A percentile compares a stretch with the other conserved stretches of the same genome.
These are phyloP conservation scores for Drosophila nigritarsus DNA, from an alignment of 2,888 invertebrate genomes.

Conservation along the genomic window DNA sequence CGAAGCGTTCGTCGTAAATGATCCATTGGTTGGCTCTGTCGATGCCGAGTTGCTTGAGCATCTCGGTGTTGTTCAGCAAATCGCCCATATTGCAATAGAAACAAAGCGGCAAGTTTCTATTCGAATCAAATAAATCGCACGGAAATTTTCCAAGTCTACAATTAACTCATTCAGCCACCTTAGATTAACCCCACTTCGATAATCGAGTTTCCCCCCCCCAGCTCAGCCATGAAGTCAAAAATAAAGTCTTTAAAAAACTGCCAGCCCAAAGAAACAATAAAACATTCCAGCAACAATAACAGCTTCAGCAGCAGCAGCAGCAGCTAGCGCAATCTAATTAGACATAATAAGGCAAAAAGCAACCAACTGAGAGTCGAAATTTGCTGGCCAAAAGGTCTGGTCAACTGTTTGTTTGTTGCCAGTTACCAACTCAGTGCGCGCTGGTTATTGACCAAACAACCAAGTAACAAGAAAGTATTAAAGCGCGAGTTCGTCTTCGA, in stretches of 20 bases:
- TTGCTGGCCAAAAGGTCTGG: slow-evolving; percentile 65
- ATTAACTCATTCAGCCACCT: slow-evolving; percentile 46
- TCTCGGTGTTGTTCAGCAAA: slow-evolving; percentile 74
- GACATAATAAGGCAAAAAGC: slow-evolving; percentile 75
- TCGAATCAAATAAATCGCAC: slow-evolving; percentile 29
- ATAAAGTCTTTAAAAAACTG: slow-evolving; percentile 29
- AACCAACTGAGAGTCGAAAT: slow-evolving; percentile 35
- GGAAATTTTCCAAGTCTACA: slow-evolving; percentile 9
- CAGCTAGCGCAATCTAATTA: slow-evolving; percentile 71
- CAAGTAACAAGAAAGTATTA: slow-evolving; percentile 19
- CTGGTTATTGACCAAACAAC: slow-evolving; percentile 23
- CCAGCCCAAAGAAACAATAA: slow-evolving; percentile 32
- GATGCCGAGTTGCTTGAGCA: slow-evolving; percentile 82
- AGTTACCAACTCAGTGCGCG: slow-evolving; percentile 41
- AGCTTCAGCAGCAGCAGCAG: slow-evolving; percentile 24
- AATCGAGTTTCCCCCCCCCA: slow-evolving; percentile 30
- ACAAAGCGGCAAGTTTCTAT: not conserved
- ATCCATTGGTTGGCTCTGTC: slow-evolving; percentile 83
- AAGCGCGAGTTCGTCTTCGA: slow-evolving; percentile 22
- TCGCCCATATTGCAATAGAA: slow-evolving; percentile 72
- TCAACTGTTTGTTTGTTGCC: slow-evolving; percentile 53
- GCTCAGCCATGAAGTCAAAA: slow-evolving; percentile 23
- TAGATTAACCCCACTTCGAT: slow-evolving; percentile 43
- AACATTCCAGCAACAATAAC: slow-evolving; percentile 35
- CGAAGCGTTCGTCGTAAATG: slow-evolving; percentile 82